Conservation (phyloP, 2,888 invertebrate species). For the Ormyrus labotus region DNA sequence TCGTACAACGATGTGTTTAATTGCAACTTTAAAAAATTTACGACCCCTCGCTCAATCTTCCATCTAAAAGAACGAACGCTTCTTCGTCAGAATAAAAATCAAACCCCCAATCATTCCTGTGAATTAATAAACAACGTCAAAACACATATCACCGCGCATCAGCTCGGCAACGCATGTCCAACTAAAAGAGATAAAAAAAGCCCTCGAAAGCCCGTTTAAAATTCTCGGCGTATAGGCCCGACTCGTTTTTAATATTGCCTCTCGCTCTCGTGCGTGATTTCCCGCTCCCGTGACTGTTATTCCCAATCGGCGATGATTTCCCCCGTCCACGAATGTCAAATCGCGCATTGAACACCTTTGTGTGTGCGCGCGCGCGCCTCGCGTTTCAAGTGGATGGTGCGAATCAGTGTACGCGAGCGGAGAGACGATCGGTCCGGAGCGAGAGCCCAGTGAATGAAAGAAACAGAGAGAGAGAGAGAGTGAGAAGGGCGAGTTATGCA, state of each 20-base stretch:
- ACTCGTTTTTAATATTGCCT: neutral
- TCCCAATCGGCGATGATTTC: neutral
- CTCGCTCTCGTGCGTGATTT: neutral
- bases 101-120: too few species aligned
- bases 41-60: too few species aligned
- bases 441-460: neutral
- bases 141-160: too few species aligned
- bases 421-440: neutral
- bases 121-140: too few species aligned
- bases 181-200: too few species aligned
- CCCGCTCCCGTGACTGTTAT: neutral
- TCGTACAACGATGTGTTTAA: too few species aligned
- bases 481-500: constrained; percentile 1
- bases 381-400: constrained; percentile 16
- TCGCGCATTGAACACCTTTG: constrained; percentile 19
- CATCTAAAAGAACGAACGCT: too few species aligned
- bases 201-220: too few species aligned
- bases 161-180: too few species aligned
- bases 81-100: too few species aligned
- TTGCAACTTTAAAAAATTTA: too few species aligned
- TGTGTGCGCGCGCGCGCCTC: neutral
- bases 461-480: neutral
- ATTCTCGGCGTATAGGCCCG: too few species aligned
- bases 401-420: constrained; percentile 7
- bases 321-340: neutral